Conservation (phyloP, 1,140 invertebrate species). For the Zaprionus vittiger region DNA sequence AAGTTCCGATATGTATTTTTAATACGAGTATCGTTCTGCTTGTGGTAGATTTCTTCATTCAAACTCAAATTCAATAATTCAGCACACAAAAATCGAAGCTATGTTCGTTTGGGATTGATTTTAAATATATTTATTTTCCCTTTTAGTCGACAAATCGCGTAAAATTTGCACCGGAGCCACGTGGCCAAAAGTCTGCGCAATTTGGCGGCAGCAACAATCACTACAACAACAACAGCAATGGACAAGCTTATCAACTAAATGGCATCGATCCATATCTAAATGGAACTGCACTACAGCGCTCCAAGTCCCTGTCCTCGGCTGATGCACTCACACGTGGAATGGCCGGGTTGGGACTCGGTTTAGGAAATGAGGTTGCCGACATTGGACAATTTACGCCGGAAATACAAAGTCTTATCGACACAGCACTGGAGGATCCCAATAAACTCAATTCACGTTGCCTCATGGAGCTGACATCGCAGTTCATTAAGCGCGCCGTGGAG, state of each 20-base stretch:
- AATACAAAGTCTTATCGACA: slow-evolving; percentile 89
- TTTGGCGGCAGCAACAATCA: slow-evolving; percentile 34
- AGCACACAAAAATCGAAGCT: not conserved
- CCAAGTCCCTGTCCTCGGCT: slow-evolving; percentile 91
- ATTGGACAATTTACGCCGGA: slow-evolving; percentile 90
- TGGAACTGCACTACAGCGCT: slow-evolving; percentile 86
- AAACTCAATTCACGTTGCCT: slow-evolving; percentile 90
- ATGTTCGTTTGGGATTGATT: not conserved
- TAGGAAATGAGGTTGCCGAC: slow-evolving; percentile 88
- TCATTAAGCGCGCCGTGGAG: slow-evolving; percentile 91
- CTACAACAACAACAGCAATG: slow-evolving; percentile 56
- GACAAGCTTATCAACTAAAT: slow-evolving; percentile 73
- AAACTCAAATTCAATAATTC: not conserved
- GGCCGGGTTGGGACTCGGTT: slow-evolving; percentile 86
- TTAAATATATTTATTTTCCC: not conserved
- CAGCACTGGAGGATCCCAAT: slow-evolving; percentile 92
- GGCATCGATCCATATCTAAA: slow-evolving; percentile 82
- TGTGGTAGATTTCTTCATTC: not conserved
- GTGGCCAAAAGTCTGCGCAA: slow-evolving; percentile 52
- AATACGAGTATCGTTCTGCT: not conserved
- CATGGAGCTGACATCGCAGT: slow-evolving; percentile 93
- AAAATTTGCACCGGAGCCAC: slow-evolving; percentile 79
- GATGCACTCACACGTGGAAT: slow-evolving; percentile 88
- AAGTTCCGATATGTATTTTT: not conserved
- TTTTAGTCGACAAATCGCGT: slow-evolving; percentile 71